Evolutionary conservation across 2,113 vertebrate genomes (phyloP).

Genomic region (Ginglymostoma cirratum): DNA sequence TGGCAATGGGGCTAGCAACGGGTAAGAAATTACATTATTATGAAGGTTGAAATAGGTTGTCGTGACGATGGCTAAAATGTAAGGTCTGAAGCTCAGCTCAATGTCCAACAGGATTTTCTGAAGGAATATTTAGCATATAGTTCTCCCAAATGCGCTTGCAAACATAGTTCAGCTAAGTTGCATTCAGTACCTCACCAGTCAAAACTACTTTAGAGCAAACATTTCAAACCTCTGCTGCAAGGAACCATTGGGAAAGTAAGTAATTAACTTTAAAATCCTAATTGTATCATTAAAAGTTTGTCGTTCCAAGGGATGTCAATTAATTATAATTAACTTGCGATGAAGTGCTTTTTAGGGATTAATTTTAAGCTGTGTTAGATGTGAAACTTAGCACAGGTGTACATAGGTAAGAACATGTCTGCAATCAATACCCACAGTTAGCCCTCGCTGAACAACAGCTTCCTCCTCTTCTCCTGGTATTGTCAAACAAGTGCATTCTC

Average conservation of each 20-base stretch:
- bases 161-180: not conserved
- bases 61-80: not conserved
- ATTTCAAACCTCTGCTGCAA: not conserved
- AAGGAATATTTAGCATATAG: not conserved
- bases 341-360: not conserved
- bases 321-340: not conserved
- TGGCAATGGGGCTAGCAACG: not conserved
- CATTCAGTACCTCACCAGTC: not conserved
- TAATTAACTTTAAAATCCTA: not conserved
- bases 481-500: not conserved
- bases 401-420: not conserved
- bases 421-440: not conserved
- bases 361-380: not conserved
- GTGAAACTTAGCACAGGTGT: not conserved
- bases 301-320: not conserved
- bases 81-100: not conserved
- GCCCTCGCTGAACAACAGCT: not conserved
- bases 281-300: not conserved
- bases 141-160: not conserved
- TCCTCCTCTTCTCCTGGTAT: not conserved
- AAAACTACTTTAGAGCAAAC: not conserved
- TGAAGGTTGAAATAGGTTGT: no score
- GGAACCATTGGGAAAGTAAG: not conserved
- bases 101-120: not conserved
- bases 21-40: not conserved